A percentile compares a stretch with the other conserved stretches of the same genome.
Conservation (phyloP, 2,797 vertebrate species). For the Sandelia bainsii region DNA sequence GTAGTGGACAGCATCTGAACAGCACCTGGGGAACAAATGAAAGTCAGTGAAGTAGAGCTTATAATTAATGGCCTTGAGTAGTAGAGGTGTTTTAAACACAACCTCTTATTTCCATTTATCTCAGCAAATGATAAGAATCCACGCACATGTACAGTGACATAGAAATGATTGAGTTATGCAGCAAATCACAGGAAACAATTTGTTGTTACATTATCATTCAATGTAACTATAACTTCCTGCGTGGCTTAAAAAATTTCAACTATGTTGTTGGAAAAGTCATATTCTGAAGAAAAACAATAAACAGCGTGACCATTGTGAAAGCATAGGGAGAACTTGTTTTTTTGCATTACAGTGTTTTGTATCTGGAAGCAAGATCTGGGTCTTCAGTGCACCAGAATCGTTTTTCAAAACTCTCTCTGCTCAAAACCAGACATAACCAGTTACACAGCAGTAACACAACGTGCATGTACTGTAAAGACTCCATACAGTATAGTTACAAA, state of each 20-base stretch:
- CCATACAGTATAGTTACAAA: neutral
- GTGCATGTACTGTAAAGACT: neutral
- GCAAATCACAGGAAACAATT: too few species aligned
- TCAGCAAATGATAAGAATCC: neutral
- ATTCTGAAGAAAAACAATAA: neutral
- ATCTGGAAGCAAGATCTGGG: neutral
- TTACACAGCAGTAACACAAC: neutral
- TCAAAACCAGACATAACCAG: neutral
- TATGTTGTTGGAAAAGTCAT: neutral
- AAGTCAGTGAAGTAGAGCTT: neutral
- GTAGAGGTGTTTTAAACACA: neutral
- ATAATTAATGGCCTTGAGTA: neutral
- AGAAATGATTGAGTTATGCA: neutral
- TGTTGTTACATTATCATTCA: too few species aligned
- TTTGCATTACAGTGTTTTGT: neutral
- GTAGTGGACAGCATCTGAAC: conserved; percentile 97
- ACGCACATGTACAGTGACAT: neutral
- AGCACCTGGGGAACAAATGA: conserved; percentile 83
- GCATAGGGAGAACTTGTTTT: neutral
- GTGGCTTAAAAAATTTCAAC: neutral
- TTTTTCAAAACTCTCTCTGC: neutral
- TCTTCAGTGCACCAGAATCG: neutral
- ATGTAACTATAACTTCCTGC: neutral
- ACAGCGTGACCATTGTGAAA: neutral
- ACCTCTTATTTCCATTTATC: neutral